Evolutionary conservation across 2,888 invertebrate species (phyloP), one percentile per base, ranked within the genome.

Genomic region (Andrena dorsata): DNA sequence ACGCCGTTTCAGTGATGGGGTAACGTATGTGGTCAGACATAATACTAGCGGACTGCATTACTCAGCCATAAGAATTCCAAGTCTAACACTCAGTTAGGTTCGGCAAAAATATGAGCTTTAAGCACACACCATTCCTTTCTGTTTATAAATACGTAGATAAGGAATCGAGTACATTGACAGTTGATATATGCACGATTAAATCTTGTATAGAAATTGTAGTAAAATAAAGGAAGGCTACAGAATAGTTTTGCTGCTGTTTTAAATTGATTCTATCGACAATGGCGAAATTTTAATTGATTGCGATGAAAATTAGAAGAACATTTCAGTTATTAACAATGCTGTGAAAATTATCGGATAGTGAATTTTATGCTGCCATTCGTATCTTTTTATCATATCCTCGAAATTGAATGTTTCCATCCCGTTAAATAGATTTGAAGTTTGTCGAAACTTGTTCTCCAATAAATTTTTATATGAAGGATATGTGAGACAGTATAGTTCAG

Each of bases 31-130:
- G 28, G n/a, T 64, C 28, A 28, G 30, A 0, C 26, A 41, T 79
- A 80, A 71, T 80, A 66, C 79, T 66, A 80, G 60, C 16, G 41
- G 66, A 66, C 71, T 66, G 79, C 79, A 78, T 71, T 70, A 78
- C 79, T 80, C 80, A 78, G 80, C 79, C 80, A 78, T 80, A 80
- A 80, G 79, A 78, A 80, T 80, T 80, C 78, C 71, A 65, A 78
- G 53, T 23, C 78, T 10, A 51, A 70, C 41, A 58, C 23, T 77
- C 30, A 16, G 61, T 65, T 65, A 30, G 60, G 76, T 63, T 66
- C 20, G 32, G 76, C 61, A 68, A 68, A 68, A 60, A 78, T 80
- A 78, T 65, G 61, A 61, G 61, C 61, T 53, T 41, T 0, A 53
- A 51, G 49, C 66, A 78, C 61, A 71, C 65, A 70, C 61, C 28